Evolutionary conservation across 2,797 vertebrate genomes (phyloP), one percentile per base, ranked within the genome.

Genomic region (Eutrigla gurnardus): DNA sequence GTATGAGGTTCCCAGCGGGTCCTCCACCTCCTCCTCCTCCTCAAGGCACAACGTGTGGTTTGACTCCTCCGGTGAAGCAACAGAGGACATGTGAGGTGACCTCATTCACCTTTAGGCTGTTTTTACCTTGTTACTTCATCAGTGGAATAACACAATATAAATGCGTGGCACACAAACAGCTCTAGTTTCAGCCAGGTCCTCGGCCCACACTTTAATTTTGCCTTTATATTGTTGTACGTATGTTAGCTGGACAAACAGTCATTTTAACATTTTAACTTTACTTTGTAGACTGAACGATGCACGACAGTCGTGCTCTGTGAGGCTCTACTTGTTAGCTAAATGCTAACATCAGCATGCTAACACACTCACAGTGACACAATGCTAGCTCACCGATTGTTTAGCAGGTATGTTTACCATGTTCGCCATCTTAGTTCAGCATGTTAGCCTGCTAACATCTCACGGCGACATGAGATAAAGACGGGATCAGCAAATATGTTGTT

Each of bases 1-100:
- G 77, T 61, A 75, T 79, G 75, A 84, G 68, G 63, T 60, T 60
- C 75, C 65, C 47, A 75, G 64, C 36, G 32, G 42, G 59, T 55
- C 58, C 82, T 60, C 70, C 47, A 65, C 63, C 49, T 57, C 76
- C 43, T 66, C 42, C 54, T 32, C 57, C 75, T 53, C 55, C 61
- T 78, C 58, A 4, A 50, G 50, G 49, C 57, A 46, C 65, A 43
- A 10, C 15, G 37, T 65, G 15, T 25, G 42, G 33, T 39, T 40
- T 15, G 40, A 53, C 35, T 60, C 36, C n/a, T 14, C 70, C 14
- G 32, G 54, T 43, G 75, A 53, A 53, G 75, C 25, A 69, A 62
- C 83, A 55, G 50, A 70, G 63, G 54, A 81, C 46, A 73, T 8
- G 32, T n/a, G 50, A 75, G 52, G 63, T 67, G 54, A 82, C 37